A percentile compares a stretch with the other conserved stretches of the same genome.
Evolutionary conservation across 2,888 invertebrate genomes (phyloP).

Genomic region (Neuroscelio doddi): DNA sequence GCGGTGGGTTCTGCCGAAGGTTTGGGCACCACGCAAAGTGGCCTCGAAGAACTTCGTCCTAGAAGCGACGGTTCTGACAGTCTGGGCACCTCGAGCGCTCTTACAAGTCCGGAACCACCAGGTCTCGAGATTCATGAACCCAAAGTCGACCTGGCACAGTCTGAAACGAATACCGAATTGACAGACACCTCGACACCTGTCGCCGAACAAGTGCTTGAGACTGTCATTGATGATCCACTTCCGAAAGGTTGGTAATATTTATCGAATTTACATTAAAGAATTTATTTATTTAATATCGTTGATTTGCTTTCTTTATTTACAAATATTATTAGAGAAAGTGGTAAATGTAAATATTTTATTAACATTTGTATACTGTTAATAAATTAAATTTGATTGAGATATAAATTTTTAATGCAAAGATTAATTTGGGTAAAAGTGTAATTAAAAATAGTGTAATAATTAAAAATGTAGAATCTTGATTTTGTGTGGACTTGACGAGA

Average conservation of each 20-base stretch:
- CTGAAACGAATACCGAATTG: constrained; percentile 53
- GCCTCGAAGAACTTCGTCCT: constrained; percentile 59
- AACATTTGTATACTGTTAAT: no score
- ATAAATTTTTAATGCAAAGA: no score
- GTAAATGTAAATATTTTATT: no score
- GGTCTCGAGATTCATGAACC: constrained; percentile 71
- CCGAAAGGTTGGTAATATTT: constrained; percentile 70
- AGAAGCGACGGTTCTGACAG: constrained; percentile 72
- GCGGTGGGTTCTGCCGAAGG: constrained; percentile 78
- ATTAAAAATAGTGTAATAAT: no score
- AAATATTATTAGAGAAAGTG: no score
- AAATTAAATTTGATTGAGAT: no score
- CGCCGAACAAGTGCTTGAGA: constrained; percentile 73
- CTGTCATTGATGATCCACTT: constrained; percentile 74
- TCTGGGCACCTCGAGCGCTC: constrained; percentile 74
- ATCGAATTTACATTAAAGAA: neutral
- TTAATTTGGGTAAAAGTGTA: no score
- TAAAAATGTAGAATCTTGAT: no score
- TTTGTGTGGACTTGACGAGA: no score
- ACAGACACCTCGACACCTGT: constrained; percentile 71
- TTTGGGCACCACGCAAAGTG: constrained; percentile 59
- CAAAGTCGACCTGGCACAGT: constrained; percentile 66
- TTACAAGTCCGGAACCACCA: constrained; percentile 75
- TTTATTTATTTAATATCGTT: no score
- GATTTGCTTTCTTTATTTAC: no score